These are phyloP conservation scores for Phengaris alcon DNA, from an alignment of 2,888 invertebrate genomes.

Conservation along the genomic window DNA sequence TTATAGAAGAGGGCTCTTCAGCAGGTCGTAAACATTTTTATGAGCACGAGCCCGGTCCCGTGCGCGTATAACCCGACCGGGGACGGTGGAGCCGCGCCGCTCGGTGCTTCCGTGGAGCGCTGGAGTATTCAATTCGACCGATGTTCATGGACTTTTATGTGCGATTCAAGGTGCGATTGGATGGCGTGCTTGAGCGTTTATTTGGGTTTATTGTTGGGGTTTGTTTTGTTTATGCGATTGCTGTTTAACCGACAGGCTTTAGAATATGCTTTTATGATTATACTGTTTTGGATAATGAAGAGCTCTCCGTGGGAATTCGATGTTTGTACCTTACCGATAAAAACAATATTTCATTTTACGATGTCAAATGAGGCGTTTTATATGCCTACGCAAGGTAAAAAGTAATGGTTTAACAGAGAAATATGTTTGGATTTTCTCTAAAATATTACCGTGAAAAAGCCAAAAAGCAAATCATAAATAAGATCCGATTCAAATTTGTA, in stretches of 20 bases:
- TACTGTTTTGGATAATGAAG: constrained; percentile 70
- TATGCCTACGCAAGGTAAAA: neutral
- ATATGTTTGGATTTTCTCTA: constrained; percentile 75
- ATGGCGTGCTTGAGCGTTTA: constrained; percentile 78
- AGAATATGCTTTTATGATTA: constrained; percentile 77
- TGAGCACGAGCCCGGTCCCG: constrained; percentile 74
- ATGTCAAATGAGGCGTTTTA: neutral
- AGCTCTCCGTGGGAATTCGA: constrained; percentile 59
- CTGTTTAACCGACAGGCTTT: constrained; percentile 77
- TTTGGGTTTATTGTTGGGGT: constrained; percentile 79
- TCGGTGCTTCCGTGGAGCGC: constrained; percentile 71
- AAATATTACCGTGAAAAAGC: constrained; percentile 78
- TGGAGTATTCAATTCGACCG: constrained; percentile 75
- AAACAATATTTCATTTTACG: constrained; percentile 5
- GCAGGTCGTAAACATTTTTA: constrained; percentile 80
- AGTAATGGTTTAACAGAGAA: constrained; percentile 66
- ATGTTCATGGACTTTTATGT: constrained; percentile 77
- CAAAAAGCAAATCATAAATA: constrained; percentile 74
- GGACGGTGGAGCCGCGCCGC: constrained; percentile 72
- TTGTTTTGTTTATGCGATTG: constrained; percentile 80
- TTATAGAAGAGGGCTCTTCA: constrained; percentile 79
- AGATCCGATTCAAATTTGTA: constrained; percentile 81
- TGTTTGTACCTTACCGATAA: constrained; percentile 38
- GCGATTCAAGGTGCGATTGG: constrained; percentile 80
- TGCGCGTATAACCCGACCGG: constrained; percentile 74